Evolutionary conservation across 2,888 invertebrate genomes (phyloP).

Genomic region (Mythimna albipuncta): DNA sequence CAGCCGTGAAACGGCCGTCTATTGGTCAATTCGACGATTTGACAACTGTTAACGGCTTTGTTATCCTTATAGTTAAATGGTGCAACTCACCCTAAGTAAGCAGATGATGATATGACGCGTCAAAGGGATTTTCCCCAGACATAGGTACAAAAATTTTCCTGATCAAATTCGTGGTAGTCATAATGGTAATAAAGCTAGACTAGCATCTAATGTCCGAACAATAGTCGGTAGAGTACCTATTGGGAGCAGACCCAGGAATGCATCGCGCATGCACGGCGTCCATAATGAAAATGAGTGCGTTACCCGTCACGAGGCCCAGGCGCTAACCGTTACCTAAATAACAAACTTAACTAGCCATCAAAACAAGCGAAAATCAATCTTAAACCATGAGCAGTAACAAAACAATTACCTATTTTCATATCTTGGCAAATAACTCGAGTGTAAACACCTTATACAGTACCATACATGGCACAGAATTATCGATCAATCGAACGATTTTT

Average conservation of each 20-base stretch:
- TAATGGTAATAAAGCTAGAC: conserved; percentile 32
- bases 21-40: no score
- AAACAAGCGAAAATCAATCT: conserved; percentile 44
- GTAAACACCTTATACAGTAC: conserved; percentile 45
- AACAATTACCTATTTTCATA: conserved; percentile 8
- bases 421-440: conserved; percentile 37
- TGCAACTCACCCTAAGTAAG: no score
- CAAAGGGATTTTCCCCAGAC: conserved; percentile 2
- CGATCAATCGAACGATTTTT: conserved; percentile 53
- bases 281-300: conserved; percentile 80
- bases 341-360: conserved; percentile 42
- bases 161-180: background rate
- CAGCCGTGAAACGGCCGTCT: no score
- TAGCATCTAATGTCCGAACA: conserved; percentile 64
- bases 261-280: conserved; percentile 77
- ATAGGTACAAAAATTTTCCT: conserved; percentile 13
- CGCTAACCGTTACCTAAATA: conserved; percentile 76
- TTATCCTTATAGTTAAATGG: no score
- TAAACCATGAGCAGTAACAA: conserved; percentile 23
- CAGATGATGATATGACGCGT: background rate
- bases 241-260: conserved; percentile 76
- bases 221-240: conserved; percentile 42
- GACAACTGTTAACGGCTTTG: no score
- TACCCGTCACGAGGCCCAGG: conserved; percentile 77
- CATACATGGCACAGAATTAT: conserved; percentile 44